Conservation (phyloP, 2,797 vertebrate genomes). For the Oryzias sinensis region DNA sequence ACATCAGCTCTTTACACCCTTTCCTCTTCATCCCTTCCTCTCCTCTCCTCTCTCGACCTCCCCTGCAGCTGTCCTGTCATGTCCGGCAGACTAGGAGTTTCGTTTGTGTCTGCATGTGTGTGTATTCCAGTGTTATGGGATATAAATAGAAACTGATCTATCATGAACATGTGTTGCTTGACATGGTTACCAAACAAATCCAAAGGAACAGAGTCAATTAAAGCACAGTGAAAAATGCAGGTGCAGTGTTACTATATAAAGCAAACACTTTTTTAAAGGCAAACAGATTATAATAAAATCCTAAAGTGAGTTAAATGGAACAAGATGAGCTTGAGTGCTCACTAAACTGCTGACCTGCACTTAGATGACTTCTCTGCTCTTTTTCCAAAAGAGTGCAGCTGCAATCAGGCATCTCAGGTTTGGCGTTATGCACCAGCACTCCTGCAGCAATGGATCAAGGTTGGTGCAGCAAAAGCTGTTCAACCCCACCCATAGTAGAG, state of each 20-base stretch:
- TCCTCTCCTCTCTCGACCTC: conserved; percentile 19
- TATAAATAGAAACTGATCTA: conserved; percentile 54
- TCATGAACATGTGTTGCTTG: conserved; percentile 25
- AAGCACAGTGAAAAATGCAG: background rate
- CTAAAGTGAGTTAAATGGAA: conserved; percentile 15
- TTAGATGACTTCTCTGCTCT: conserved; percentile 4
- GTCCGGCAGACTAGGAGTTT: conserved; percentile 45
- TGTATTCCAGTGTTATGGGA: conserved; percentile 5
- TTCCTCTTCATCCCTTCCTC: background rate
- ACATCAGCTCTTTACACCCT: background rate
- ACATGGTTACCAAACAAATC: conserved; percentile 23
- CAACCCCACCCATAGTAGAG: conserved; percentile 14
- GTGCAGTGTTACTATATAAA: conserved; percentile 10
- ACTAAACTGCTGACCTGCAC: conserved; percentile 17
- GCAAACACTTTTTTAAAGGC: conserved; percentile 1
- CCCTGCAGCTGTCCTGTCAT: conserved; percentile 47
- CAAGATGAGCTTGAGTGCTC: conserved; percentile 24
- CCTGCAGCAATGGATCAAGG: conserved; percentile 22
- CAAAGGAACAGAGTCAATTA: background rate
- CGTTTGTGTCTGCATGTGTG: conserved; percentile 15
- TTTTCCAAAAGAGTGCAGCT: conserved; percentile 4
- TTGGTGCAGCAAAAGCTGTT: conserved; percentile 13
- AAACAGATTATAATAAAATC: conserved; percentile 36
- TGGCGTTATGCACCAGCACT: conserved; percentile 9
- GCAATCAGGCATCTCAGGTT: conserved; percentile 27